Evolutionary conservation across 1,140 invertebrate species (phyloP), one percentile per base, ranked within the genome.

Genomic region (Rhagoletis pomonella): DNA sequence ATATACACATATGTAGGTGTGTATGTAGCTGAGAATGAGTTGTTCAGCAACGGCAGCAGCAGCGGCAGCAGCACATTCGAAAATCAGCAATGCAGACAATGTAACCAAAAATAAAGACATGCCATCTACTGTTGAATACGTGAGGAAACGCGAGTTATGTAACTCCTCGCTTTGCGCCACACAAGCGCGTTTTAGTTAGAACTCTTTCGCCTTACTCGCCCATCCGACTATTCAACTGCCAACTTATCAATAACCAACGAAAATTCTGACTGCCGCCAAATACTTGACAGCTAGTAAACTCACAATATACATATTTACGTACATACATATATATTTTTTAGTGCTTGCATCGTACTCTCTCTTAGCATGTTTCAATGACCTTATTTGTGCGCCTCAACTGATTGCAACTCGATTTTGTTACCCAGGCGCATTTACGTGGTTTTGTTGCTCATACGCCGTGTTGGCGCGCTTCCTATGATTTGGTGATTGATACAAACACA

Each of bases 391-490:
- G 64, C 64, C 29, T 7, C 9, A 39, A 65, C 64, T 39, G 64
- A 10, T 39, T 39, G 39, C 64, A 42, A 39, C 4, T 39, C 29
- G 64, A 29, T 67, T 39, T 55, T 55, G 50, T 55, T 55, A 55
- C 50, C 50, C 50, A 55, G 50, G 5, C 50, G 50, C 50, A 55
- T 5, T 12, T 62, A 47, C 39, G 39, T 3, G 4, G 42, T 39
- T 4, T 73, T 47, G 42, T 73, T 73, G 42, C 67, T 73, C 42
- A 73, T 73, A 73, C 67, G 67, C 67, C 39, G 67, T 73, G 67
- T 73, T 17, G 67, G 14, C 4, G 4, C 2, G 67, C 39, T 7
- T 73, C 39, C 3, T 73, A 42, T 44, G 67, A 44, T 73, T 73
- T 73, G 42, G 12, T 73, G 42, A 73, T 67, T 67, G 29, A 67